Evolutionary conservation across 1,140 invertebrate genomes (phyloP).

Genomic region (Antheraea mylitta): DNA sequence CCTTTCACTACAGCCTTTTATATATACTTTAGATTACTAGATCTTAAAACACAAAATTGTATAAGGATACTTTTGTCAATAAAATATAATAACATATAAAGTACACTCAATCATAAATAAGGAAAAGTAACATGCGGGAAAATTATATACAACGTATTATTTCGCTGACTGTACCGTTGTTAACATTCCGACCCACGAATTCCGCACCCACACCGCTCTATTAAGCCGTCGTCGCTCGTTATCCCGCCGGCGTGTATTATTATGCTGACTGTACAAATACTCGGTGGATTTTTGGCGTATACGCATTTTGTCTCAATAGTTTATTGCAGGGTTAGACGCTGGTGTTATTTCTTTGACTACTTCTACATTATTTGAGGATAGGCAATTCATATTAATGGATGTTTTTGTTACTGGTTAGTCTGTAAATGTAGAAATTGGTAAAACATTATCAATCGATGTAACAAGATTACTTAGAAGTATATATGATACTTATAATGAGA

Average conservation of each 20-base stretch:
- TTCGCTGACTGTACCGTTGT: slow-evolving; percentile 15
- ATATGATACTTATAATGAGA: not conserved
- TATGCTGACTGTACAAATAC: slow-evolving; percentile 17
- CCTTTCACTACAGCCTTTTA: too few species aligned
- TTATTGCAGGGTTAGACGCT: not conserved
- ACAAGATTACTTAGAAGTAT: not conserved
- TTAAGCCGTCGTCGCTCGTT: slow-evolving; percentile 20
- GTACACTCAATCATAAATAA: not conserved
- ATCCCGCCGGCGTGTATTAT: slow-evolving; percentile 19
- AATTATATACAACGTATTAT: slow-evolving; percentile 19
- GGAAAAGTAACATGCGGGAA: slow-evolving; percentile 14
- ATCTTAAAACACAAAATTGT: too few species aligned
- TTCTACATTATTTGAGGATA: not conserved
- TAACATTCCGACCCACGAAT: slow-evolving; percentile 10
- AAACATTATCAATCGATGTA: not conserved
- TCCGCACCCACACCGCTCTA: slow-evolving; percentile 12
- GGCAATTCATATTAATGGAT: too few species aligned
- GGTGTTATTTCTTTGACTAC: not conserved
- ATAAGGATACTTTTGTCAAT: not conserved
- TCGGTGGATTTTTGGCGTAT: not conserved
- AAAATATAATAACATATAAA: not conserved
- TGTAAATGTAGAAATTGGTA: not conserved
- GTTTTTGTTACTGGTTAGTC: too few species aligned
- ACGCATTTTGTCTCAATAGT: not conserved
- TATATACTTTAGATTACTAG: too few species aligned